Percentiles rank a stretch among this genome's conserved stretches.
phyloP scores from a whole-genome alignment of 2,888 invertebrate genomes.

The Epirrita christyi region DNA sequence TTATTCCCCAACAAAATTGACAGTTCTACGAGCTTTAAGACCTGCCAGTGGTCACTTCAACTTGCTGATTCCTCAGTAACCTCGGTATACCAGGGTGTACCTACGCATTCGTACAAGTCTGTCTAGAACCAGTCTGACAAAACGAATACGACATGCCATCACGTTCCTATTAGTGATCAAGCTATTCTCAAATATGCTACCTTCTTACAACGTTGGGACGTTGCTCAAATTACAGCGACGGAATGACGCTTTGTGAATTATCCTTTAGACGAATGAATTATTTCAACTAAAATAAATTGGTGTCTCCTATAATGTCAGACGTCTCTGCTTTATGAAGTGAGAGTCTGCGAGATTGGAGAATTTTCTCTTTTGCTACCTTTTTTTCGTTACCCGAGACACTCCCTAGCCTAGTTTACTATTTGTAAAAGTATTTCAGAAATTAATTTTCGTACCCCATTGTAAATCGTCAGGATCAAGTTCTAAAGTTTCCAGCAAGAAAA shows the following conservation, averaged over 20 bases:
- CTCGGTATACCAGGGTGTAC: too few relatives aligned
- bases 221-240: conserved; percentile 59
- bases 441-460: not conserved
- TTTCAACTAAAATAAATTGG: conserved; percentile 56
- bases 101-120: too few relatives aligned
- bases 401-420: too few relatives aligned
- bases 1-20: too few relatives aligned
- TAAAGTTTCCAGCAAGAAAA: not conserved
- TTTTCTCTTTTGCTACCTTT: conserved; percentile 26
- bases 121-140: not conserved
- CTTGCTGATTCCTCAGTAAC: too few relatives aligned
- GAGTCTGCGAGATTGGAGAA: conserved; percentile 44
- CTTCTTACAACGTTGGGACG: conserved; percentile 35
- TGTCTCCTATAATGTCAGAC: conserved; percentile 46
- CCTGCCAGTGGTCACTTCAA: too few relatives aligned
- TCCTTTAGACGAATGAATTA: conserved; percentile 56
- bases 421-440: conserved; percentile 12
- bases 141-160: not conserved
- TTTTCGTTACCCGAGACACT: conserved; percentile 2
- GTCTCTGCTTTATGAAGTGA: conserved; percentile 51
- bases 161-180: conserved; percentile 3
- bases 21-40: too few relatives aligned
- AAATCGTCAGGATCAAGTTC: not conserved
- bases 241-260: conserved; percentile 57
- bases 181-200: conserved; percentile 6